Percentiles rank a stretch among this genome's conserved stretches.
Evolutionary conservation across 1,140 invertebrate genomes (phyloP).

Genomic region (Drosophila parvula): DNA sequence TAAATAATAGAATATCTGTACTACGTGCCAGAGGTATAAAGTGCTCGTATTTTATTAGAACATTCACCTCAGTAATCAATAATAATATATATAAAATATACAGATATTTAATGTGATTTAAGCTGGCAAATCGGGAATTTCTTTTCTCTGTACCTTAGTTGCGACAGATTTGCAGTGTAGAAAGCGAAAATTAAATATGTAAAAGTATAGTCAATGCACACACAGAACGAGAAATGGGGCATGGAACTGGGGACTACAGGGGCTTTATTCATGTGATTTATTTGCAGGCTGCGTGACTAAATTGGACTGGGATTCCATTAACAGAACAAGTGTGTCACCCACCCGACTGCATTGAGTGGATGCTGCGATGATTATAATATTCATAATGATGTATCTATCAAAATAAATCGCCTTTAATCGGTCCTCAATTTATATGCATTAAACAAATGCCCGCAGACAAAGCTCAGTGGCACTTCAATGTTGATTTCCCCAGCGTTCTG

Average conservation of each 20-base stretch:
- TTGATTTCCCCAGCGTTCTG: slow-evolving; percentile 22
- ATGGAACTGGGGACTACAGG: slow-evolving; percentile 19
- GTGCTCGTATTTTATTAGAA: not conserved
- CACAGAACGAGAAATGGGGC: slow-evolving; percentile 19
- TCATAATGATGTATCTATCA: slow-evolving; percentile 40
- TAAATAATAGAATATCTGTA: not conserved
- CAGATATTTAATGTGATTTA: not conserved
- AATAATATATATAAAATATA: not conserved
- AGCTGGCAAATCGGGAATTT: too few species aligned
- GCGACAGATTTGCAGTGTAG: slow-evolving; percentile 33
- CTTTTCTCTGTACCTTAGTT: not conserved
- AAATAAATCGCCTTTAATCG: slow-evolving; percentile 66
- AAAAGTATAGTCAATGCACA: slow-evolving; percentile 39
- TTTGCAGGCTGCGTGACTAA: slow-evolving; percentile 64
- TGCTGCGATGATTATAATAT: slow-evolving; percentile 11
- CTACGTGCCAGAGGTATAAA: not conserved
- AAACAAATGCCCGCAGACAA: slow-evolving; percentile 39
- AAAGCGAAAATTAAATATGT: slow-evolving; percentile 77
- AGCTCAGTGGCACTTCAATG: slow-evolving; percentile 51
- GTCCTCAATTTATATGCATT: slow-evolving; percentile 51
- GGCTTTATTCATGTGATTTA: slow-evolving; percentile 69
- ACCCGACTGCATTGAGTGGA: slow-evolving; percentile 44
- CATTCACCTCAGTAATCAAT: not conserved
- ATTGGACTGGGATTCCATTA: slow-evolving; percentile 76
- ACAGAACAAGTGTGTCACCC: slow-evolving; percentile 56